Base-by-base conservation (phyloP, 2,888 invertebrate species). In the Pseudococcus viburni region DNA sequence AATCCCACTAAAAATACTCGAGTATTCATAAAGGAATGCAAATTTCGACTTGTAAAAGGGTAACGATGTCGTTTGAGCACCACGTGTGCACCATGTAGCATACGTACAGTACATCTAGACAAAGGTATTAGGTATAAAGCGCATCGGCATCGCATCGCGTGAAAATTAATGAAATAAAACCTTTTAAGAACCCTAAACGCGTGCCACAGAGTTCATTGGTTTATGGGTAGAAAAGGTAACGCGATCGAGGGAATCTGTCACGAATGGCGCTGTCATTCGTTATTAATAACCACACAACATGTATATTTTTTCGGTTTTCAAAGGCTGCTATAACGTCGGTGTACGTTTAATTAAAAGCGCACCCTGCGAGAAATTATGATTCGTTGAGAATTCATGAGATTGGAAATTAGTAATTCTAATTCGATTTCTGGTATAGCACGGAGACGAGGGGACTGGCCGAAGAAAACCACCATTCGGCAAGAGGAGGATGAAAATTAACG, bases 131-230 rank as follows among this genome's bases (percentile, higher is more conserved):
- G 59, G n/a, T 59, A 19, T n/a, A 59, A 59, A 59, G 59, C 59
- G 7, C 59, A 59, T n/a, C 22, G n/a, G n/a, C n/a, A 55, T 55
- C 55, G 22, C 73, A 73, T 73, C 73, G 73, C 73, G 73, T 73
- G 73, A 73, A 73, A 73, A 73, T 73, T 73, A 73, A 73, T 73
- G 73, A 73, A 73, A 73, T 64, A 64, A 64, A 64, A 33, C 73
- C 33, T 73, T 73, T 73, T 33, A 73, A 12, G 33, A 73, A 73
- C 73, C 73, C 73, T 17, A 33, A 73, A 73, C 73, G 73, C 73
- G 73, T 73, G 73, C 73, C 73, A 42, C 42, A 33, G 73, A 26
- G 73, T 73, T 73, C 73, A 73, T 73, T 73, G 73, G 73, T 73
- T 73, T 73, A 73, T 73, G 64, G 64, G 19, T 64, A 64, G 12